Conservation (phyloP, 2,888 invertebrate species). For the Nemoura dubitans region DNA sequence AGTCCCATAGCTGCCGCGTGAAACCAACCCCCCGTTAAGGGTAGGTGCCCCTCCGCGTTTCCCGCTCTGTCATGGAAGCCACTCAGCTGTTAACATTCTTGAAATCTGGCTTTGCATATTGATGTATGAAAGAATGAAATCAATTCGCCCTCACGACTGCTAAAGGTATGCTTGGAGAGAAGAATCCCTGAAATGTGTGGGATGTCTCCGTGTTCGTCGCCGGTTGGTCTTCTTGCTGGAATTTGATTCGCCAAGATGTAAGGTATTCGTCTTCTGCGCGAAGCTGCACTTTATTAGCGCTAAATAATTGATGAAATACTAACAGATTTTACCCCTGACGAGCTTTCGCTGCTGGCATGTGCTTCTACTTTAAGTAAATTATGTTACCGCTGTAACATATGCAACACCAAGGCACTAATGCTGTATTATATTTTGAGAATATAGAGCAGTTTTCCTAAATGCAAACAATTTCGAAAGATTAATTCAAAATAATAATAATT, state of each 20-base stretch:
- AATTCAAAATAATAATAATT: slow-evolving; percentile 23
- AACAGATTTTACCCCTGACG: neutral
- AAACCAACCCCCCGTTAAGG: no score
- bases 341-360: neutral
- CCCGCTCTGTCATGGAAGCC: no score
- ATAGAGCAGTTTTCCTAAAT: neutral
- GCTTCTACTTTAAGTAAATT: neutral
- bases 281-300: neutral
- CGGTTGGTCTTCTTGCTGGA: neutral
- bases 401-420: neutral
- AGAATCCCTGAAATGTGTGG: no score
- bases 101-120: no score
- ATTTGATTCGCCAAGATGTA: no score
- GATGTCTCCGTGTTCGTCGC: neutral
- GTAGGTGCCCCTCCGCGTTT: no score
- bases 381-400: neutral
- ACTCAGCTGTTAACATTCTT: no score
- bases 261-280: no score
- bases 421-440: neutral
- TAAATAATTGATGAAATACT: neutral
- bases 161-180: no score
- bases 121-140: no score
- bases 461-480: slow-evolving; percentile 30
- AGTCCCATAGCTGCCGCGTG: no score
- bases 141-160: no score